Percentiles rank a stretch among this genome's conserved stretches.
These are phyloP conservation scores for Oreochromis tanganicae DNA, from an alignment of 2,113 vertebrate species.

Conservation along the genomic window DNA sequence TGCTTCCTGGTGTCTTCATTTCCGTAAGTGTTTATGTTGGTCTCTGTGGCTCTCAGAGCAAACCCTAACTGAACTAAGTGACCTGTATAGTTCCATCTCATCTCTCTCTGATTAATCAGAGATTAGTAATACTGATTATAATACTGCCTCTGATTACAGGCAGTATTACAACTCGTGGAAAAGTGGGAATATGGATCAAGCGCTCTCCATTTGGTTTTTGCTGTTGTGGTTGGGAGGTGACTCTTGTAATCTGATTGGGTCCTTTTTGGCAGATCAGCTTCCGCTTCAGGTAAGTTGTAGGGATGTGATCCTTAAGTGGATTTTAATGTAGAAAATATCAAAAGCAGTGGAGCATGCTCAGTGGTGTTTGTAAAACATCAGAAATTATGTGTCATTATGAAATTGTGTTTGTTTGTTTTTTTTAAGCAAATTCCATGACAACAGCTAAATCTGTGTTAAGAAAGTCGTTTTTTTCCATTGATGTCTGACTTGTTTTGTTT, in stretches of 20 bases:
- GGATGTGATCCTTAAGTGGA: neutral
- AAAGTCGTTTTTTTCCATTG: neutral
- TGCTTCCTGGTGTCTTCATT: slow-evolving; percentile 86
- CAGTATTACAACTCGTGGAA: slow-evolving; percentile 88
- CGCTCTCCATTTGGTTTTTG: slow-evolving; percentile 91
- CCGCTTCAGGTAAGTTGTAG: slow-evolving; percentile 83
- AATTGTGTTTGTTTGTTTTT: neutral
- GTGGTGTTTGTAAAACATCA: neutral
- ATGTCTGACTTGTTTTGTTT: neutral
- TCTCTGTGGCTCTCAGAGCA: neutral
- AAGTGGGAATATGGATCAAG: slow-evolving; percentile 87
- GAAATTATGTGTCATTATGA: neutral
- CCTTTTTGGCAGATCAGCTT: slow-evolving; percentile 88
- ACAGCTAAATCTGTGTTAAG: neutral
- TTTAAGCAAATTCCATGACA: neutral
- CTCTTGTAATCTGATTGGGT: slow-evolving; percentile 89
- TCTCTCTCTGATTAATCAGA: neutral
- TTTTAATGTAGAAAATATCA: neutral
- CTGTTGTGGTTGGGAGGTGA: slow-evolving; percentile 91
- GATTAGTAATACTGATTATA: neutral
- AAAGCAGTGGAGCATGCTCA: neutral
- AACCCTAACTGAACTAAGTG: neutral
- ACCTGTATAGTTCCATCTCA: neutral
- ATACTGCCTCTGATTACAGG: slow-evolving; percentile 56
- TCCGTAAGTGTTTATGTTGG: slow-evolving; percentile 77